Evolutionary conservation across 2,797 vertebrate genomes (phyloP), one percentile per base, ranked within the genome.

Genomic region (Mus minutoides): DNA sequence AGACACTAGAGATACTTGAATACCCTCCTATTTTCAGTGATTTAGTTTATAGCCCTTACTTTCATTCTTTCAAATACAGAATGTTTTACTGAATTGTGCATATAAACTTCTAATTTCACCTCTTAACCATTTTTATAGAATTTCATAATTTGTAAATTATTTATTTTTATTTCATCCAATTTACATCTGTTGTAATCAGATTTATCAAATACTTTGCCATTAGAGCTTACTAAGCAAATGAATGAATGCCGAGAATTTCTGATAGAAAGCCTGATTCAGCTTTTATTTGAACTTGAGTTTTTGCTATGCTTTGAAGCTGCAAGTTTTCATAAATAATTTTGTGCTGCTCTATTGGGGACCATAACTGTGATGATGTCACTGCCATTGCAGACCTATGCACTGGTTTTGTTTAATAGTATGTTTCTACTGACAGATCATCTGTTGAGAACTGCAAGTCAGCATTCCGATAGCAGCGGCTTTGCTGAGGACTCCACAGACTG

Each of bases 401-500:
- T 19, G 37, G 62, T 75, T 84, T 82, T 62, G 9, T 88, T 64
- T 96, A 94, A 71, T 0, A 0, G 2, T 13, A 49, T 90, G 92
- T 94, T 97, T 90, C 92, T 95, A 16, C 37, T 64, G 95, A 58
- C 95, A 99, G 99, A 99, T 96, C 98, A 99, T 69, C 98, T 99
- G 6, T 97, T 99, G 75, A 99, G 99, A 96, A 99, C 99, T 2
- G 98, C 98, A 1, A 99, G 99, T 98, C 99, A 99, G 97, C 99
- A 99, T 97, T 99, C 99, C 1, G 99, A 99, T 98, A 99, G 99
- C 98, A 99, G 99, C 29, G 99, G 99, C 29, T 99, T 99, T 78
- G 99, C 99, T 77, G 99, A 99, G 97, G 99, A 99, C 92, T 99
- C 99, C 0, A 98, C 99, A 1, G 99, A 99, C 78, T 98, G 98